Base-by-base conservation (phyloP, 1,140 invertebrate genomes). In the Reticulitermes speratus region DNA sequence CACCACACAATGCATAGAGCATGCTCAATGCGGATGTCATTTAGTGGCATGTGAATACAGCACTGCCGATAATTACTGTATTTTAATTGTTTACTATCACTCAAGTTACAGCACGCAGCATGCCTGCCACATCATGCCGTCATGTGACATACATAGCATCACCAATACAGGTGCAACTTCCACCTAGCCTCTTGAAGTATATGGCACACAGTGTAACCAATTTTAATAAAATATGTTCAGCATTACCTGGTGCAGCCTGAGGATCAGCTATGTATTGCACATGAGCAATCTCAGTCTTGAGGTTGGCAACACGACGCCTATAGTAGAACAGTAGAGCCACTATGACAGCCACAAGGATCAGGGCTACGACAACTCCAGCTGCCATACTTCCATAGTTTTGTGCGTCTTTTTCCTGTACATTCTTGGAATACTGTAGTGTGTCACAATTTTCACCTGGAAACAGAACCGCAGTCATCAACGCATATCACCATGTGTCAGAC, bases 201-300 rank as follows among this genome's bases (percentile, higher is more conserved):
- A 38, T 5, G 5, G 38, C 38, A 55, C 3, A 55, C 52, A 55
- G 52, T 6, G 19, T 5, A 6, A 55, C 19, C 19, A 55, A 21
- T 21, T 55, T 55, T 55, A 9, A 48, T 48, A 16, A 11, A 48
- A 65, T 75, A 75, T 75, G 65, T 75, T n/a, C n/a, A n/a, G 3
- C 25, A 52, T 88, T 91, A 95, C 94, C 95, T 87, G 94, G 93
- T 88, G 94, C 93, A 65, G 91, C 91, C 82, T 92, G 91, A 2
- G 96, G 95, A 89, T 97, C 95, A n/a, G 95, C 95, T n/a, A 94
- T 96, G 89, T 98, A 98, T 88, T 97, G 96, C 5, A 98, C 97
- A 90, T 97, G 96, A 38, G 95, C 95, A 84, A 97, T 95, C 91
- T 97, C 96, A 21, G 94, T 94, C 90, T 98, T 98, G 3, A 98